A percentile compares a stretch with the other conserved stretches of the same genome.
Evolutionary conservation across 2,113 vertebrate species (phyloP).

Genomic region (Prietella phreatophila): DNA sequence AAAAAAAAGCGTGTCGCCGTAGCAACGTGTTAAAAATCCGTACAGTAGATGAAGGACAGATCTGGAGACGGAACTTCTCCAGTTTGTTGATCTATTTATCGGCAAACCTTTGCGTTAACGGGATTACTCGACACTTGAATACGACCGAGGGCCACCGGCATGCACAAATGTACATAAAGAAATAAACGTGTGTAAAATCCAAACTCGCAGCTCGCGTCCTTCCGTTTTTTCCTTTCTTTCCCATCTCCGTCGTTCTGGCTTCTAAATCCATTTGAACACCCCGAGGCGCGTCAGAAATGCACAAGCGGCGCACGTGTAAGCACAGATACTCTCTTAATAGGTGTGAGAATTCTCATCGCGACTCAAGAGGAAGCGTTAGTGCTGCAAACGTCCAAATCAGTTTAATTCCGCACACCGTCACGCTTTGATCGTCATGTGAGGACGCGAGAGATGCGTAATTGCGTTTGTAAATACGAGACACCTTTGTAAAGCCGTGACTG

Average conservation of each 20-base stretch:
- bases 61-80: too few relatives aligned
- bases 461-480: constrained; percentile 54
- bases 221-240: constrained; percentile 59
- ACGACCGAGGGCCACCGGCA: background rate
- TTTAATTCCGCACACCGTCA: constrained; percentile 58
- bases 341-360: constrained; percentile 58
- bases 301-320: constrained; percentile 45
- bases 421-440: constrained; percentile 47
- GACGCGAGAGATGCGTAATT: constrained; percentile 48
- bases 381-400: constrained; percentile 55
- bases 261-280: constrained; percentile 56
- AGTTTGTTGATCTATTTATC: background rate
- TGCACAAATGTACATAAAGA: too few relatives aligned
- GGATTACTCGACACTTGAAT: background rate
- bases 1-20: background rate
- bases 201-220: constrained; percentile 60
- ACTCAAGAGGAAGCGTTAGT: constrained; percentile 55
- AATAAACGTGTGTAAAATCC: background rate
- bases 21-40: background rate
- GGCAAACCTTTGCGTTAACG: background rate
- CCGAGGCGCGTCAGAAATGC: constrained; percentile 50
- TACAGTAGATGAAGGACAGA: too few relatives aligned
- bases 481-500: constrained; percentile 7
- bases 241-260: constrained; percentile 54
- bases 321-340: constrained; percentile 61